phyloP scores from a whole-genome alignment of 2,888 invertebrate genomes.

The Amiota communis region DNA sequence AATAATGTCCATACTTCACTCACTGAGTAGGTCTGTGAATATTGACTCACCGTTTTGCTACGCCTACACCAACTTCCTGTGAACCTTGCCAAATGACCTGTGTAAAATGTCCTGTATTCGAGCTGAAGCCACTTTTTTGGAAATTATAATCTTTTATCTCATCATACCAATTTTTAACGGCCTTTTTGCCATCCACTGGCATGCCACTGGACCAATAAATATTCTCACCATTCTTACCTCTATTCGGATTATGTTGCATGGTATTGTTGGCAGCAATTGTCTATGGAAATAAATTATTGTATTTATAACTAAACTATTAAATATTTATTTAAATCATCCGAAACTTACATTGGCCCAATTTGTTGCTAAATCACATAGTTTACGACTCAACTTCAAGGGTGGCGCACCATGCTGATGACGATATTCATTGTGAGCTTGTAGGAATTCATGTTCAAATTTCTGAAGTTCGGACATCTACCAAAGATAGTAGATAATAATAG shows the following conservation, averaged over 20 bases:
- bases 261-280: constrained; percentile 76
- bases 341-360: background rate
- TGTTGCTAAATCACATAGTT: constrained; percentile 78
- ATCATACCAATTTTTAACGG: constrained; percentile 87
- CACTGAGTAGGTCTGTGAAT: constrained; percentile 41
- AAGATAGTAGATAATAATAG: background rate
- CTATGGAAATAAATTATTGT: constrained; percentile 71
- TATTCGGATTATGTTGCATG: constrained; percentile 82
- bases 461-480: background rate
- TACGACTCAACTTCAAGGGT: constrained; percentile 78
- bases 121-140: constrained; percentile 77
- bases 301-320: background rate
- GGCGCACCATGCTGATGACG: constrained; percentile 80
- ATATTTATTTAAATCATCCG: too few relatives aligned
- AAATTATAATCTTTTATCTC: constrained; percentile 82
- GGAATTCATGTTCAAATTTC: constrained; percentile 49
- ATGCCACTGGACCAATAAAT: constrained; percentile 85
- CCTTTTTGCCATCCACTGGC: constrained; percentile 78
- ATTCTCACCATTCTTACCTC: constrained; percentile 86
- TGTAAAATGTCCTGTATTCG: constrained; percentile 86
- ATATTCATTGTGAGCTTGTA: constrained; percentile 78
- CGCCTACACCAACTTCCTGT: constrained; percentile 84
- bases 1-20: too few relatives aligned
- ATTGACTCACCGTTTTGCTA: constrained; percentile 74
- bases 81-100: constrained; percentile 88